Evolutionary conservation across 1,140 invertebrate species (phyloP), one percentile per base, ranked within the genome.

Genomic region (Drosophila sp.): DNA sequence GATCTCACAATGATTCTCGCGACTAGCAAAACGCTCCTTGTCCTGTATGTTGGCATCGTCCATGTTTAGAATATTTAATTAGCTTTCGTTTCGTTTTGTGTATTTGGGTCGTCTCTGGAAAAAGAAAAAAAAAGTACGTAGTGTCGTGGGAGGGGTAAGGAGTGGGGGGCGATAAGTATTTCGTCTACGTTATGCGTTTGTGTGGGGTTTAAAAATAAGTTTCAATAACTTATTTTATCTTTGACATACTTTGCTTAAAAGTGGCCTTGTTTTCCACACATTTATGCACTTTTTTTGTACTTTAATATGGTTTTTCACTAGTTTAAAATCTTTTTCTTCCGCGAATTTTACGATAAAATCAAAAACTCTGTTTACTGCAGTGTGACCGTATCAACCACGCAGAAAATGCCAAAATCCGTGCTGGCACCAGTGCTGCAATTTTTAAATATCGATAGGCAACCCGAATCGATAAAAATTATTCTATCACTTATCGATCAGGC

Each of bases 1-100:
- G 92, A 99, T 99, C 93, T 99, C 99, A 94, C 98, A 99, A 94
- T 99, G 99, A 93, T 99, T 99, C 94, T 99, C 99, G 92, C 98
- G 96, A 93, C 96, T 95, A 75, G 97, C 97, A 94, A 98, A 98
- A 85, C 97, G 95, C 92, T 99, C 98, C 93, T 98, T 98, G 92
- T 98, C 98, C 94, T 97, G 97, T 93, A 97, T 95, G 93, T 95
- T 97, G 83, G 98, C 97, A 93, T 98, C 97, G 92, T 98, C 97
- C 95, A 97, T 96, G 90, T 77, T 83, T 76, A 50, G 86, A 90
- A 90, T 90, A 71, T 69, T 77, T 90, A 89, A 89, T 89, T 77
- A 87, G 84, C 47, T 66, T 33, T 35, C 33, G 47, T 40, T 68
- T 56, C 72, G 44, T 66, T 69, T 69, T 73, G 68, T 77, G 72